A percentile compares a stretch with the other conserved stretches of the same genome.
phyloP scores from a whole-genome alignment of 2,797 vertebrate species.

The Pampus argenteus region DNA sequence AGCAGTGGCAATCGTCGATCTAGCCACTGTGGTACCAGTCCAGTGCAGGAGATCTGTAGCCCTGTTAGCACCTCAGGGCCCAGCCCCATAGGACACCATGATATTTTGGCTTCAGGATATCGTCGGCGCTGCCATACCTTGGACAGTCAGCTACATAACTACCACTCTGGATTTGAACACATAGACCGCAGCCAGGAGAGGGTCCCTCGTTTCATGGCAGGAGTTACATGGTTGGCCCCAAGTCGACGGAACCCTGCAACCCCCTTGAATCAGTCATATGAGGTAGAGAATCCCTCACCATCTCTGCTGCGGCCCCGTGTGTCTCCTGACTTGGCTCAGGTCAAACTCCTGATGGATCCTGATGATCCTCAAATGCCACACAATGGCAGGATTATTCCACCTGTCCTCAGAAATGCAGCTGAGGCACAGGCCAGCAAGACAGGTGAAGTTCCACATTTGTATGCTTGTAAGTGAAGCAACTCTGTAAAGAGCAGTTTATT shows the following conservation, averaged over 20 bases:
- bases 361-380: constrained; percentile 67
- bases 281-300: constrained; percentile 84
- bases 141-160: constrained; percentile 74
- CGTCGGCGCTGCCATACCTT: constrained; percentile 84
- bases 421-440: constrained; percentile 63
- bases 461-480: too few relatives aligned
- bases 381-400: constrained; percentile 49
- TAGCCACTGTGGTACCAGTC: constrained; percentile 63
- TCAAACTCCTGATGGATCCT: constrained; percentile 79
- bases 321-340: constrained; percentile 68
- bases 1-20: constrained; percentile 39
- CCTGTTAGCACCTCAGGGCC: constrained; percentile 36
- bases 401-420: constrained; percentile 66
- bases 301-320: constrained; percentile 78
- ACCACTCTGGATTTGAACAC: constrained; percentile 36
- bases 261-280: constrained; percentile 87
- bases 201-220: constrained; percentile 84
- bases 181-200: constrained; percentile 83
- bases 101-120: constrained; percentile 67
- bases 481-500: background rate
- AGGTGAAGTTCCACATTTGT: constrained; percentile 52
- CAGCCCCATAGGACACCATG: constrained; percentile 47
- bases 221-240: constrained; percentile 68
- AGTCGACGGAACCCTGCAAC: constrained; percentile 60
- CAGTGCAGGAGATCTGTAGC: constrained; percentile 47